Conservation (phyloP, 2,888 invertebrate genomes). For the Drosophila cognata region DNA sequence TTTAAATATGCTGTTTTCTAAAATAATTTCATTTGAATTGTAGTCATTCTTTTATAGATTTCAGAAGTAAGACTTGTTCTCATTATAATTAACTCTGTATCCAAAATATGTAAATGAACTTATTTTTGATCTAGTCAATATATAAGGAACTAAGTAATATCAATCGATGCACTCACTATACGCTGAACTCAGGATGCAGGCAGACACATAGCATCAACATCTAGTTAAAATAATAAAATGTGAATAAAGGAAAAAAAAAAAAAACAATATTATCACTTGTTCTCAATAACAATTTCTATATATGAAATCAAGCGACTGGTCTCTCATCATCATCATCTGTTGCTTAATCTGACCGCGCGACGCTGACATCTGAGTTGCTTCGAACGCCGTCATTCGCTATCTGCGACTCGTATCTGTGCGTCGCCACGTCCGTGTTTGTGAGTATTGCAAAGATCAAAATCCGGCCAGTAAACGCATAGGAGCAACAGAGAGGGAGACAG, state of each 20-base stretch:
- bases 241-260: constrained; percentile 61
- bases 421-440: constrained; percentile 65
- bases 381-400: constrained; percentile 49
- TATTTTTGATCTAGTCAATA: too few species aligned
- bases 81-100: not conserved
- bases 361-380: constrained; percentile 27
- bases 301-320: constrained; percentile 45
- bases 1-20: not conserved
- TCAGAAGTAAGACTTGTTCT: not conserved
- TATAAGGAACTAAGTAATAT: not conserved
- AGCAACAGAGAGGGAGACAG: constrained; percentile 2
- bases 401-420: constrained; percentile 62
- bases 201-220: constrained; percentile 77
- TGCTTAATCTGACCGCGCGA: constrained; percentile 71
- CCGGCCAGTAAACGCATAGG: constrained; percentile 47
- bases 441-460: constrained; percentile 74
- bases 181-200: constrained; percentile 8
- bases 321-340: constrained; percentile 43
- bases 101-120: not conserved
- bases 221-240: constrained; percentile 82
- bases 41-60: not conserved
- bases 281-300: constrained; percentile 80
- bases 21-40: not conserved
- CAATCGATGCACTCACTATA: constrained; percentile 42
- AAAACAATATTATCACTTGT: constrained; percentile 84